phyloP scores from a whole-genome alignment of 2,888 invertebrate species.

The Saturnia pavonia region DNA sequence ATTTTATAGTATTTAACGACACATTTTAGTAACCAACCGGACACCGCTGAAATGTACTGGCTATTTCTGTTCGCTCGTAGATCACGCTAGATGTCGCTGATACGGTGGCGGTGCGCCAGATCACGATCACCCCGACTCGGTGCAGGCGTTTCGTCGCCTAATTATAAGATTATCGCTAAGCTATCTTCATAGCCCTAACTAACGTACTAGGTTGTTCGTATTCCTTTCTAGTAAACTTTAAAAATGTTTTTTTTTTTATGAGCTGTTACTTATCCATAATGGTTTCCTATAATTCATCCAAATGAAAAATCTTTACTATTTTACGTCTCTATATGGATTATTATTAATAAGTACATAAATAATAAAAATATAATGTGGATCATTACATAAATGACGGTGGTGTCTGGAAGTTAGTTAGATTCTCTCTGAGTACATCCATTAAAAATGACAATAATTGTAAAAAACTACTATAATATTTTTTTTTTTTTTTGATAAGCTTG shows the following conservation, averaged over 20 bases:
- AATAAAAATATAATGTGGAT: too few relatives aligned
- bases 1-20: slow-evolving; percentile 20
- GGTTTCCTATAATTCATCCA: neutral
- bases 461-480: too few relatives aligned
- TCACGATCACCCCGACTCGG: slow-evolving; percentile 55
- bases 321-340: too few relatives aligned
- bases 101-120: slow-evolving; percentile 73
- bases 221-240: neutral
- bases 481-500: too few relatives aligned
- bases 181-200: slow-evolving; percentile 43
- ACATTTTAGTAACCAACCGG: slow-evolving; percentile 2
- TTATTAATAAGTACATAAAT: too few relatives aligned
- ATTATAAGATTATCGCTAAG: slow-evolving; percentile 53
- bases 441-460: too few relatives aligned
- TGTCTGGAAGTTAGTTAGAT: too few relatives aligned
- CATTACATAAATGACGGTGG: too few relatives aligned
- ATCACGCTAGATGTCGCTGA: slow-evolving; percentile 76
- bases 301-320: neutral
- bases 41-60: slow-evolving; percentile 31
- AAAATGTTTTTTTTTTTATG: neutral
- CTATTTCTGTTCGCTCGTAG: slow-evolving; percentile 62
- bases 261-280: neutral
- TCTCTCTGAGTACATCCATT: too few relatives aligned
- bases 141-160: slow-evolving; percentile 59
- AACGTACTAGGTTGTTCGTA: slow-evolving; percentile 20